A percentile compares a stretch with the other conserved stretches of the same genome.
These are phyloP conservation scores for Thunnus albacares DNA, from an alignment of 2,797 vertebrate species.

Conservation along the genomic window DNA sequence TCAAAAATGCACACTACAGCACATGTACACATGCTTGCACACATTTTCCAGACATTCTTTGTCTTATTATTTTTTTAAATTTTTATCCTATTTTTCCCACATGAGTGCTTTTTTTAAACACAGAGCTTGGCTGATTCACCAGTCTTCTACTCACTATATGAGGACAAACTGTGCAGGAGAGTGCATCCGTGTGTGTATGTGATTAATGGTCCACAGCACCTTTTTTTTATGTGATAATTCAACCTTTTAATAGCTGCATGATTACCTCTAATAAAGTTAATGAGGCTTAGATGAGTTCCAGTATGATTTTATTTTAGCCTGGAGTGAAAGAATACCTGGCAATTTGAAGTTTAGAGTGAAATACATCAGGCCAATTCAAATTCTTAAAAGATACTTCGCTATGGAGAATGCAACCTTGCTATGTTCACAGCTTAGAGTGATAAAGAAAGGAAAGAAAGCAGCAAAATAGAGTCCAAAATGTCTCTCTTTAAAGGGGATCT, in stretches of 20 bases:
- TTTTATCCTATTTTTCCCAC: not conserved
- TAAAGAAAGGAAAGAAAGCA: not conserved
- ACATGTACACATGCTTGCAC: not conserved
- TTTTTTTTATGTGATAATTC: constrained; percentile 47
- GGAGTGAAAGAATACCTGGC: not conserved
- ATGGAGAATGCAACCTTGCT: not conserved
- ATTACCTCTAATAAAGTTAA: constrained; percentile 55
- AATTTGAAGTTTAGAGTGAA: not conserved
- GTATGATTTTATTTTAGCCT: constrained; percentile 24
- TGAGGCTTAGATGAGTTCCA: constrained; percentile 29
- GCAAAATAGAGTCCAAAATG: not conserved
- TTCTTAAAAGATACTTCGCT: not conserved
- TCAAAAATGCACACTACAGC: not conserved
- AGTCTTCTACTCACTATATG: not conserved
- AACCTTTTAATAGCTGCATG: constrained; percentile 22
- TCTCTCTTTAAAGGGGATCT: too few relatives aligned
- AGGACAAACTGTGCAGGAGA: constrained; percentile 9
- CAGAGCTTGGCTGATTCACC: constrained; percentile 1
- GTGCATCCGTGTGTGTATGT: not conserved
- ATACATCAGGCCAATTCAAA: not conserved
- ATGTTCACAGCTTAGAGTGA: not conserved
- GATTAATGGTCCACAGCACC: constrained; percentile 29
- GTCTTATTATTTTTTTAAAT: too few relatives aligned
- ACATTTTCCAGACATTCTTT: not conserved
- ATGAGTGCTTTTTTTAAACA: not conserved